Conservation (phyloP, 2,113 vertebrate species). For the Phylloscopus whistleri region DNA sequence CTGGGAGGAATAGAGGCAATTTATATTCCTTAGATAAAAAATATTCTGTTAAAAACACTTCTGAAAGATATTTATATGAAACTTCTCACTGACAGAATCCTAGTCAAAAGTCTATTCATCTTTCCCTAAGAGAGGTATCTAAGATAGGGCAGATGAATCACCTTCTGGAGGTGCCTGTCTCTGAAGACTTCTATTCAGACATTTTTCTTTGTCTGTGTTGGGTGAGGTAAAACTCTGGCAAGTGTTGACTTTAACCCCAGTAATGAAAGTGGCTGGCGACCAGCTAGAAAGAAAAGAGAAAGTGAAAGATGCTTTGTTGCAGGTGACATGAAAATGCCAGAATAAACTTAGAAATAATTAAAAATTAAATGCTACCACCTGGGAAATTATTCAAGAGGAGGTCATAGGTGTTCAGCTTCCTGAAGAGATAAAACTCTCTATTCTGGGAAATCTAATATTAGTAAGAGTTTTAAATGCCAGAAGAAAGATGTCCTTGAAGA, state of each 20-base stretch:
- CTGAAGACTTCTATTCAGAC: slow-evolving; percentile 42
- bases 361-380: neutral
- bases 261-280: slow-evolving; percentile 6
- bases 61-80: slow-evolving; percentile 54
- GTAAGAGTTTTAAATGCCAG: slow-evolving; percentile 5
- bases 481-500: slow-evolving; percentile 18
- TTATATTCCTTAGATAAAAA: slow-evolving; percentile 58
- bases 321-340: slow-evolving; percentile 6
- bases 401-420: neutral
- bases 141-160: slow-evolving; percentile 52
- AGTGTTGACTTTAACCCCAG: slow-evolving; percentile 13
- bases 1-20: slow-evolving; percentile 14
- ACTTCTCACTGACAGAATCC: slow-evolving; percentile 46
- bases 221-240: slow-evolving; percentile 18
- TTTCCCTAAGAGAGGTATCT: slow-evolving; percentile 43
- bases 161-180: slow-evolving; percentile 26
- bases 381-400: slow-evolving; percentile 25
- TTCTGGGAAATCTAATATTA: slow-evolving; percentile 19
- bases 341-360: slow-evolving; percentile 27
- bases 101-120: slow-evolving; percentile 55
- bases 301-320: slow-evolving; percentile 11
- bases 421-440: neutral
- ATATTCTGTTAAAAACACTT: slow-evolving; percentile 50
- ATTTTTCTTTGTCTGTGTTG: slow-evolving; percentile 31
- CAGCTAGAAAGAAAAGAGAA: neutral